Percentiles rank a stretch among this genome's conserved stretches.
These are phyloP conservation scores for Rhagophthalmus giganteus DNA, from an alignment of 2,888 invertebrate species.

Conservation along the genomic window DNA sequence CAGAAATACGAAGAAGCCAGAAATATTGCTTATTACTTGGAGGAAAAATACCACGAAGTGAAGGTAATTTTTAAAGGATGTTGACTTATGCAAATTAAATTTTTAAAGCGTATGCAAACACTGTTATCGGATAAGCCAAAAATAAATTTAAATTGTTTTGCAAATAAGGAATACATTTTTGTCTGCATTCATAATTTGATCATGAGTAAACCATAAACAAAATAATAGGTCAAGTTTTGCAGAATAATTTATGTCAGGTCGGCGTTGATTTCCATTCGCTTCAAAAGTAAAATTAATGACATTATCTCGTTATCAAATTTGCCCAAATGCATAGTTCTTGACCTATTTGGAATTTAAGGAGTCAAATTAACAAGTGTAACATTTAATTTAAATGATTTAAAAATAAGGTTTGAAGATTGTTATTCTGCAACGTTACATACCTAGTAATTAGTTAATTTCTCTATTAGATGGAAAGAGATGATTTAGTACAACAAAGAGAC, in stretches of 20 bases:
- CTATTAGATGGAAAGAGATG: slow-evolving; percentile 61
- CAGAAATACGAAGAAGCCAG: slow-evolving; percentile 65
- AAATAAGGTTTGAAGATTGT: too few relatives aligned
- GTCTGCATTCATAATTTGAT: background rate
- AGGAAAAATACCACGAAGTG: slow-evolving; percentile 67
- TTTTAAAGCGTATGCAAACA: background rate
- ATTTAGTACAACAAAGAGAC: slow-evolving; percentile 58
- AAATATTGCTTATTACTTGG: slow-evolving; percentile 64
- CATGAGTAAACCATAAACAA: background rate
- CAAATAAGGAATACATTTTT: background rate
- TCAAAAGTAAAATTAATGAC: too few relatives aligned
- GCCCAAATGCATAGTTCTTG: too few relatives aligned
- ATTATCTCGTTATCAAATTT: too few relatives aligned
- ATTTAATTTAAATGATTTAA: too few relatives aligned
- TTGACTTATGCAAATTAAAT: slow-evolving; percentile 25
- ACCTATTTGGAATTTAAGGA: too few relatives aligned
- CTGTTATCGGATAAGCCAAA: background rate
- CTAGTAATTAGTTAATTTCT: background rate
- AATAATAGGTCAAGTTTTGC: background rate
- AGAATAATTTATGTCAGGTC: background rate
- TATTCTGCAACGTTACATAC: too few relatives aligned
- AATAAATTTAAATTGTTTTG: background rate
- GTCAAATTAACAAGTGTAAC: too few relatives aligned
- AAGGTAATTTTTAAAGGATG: too few relatives aligned
- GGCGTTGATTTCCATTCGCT: too few relatives aligned